A percentile compares a stretch with the other conserved stretches of the same genome.
Conservation (phyloP, 2,888 invertebrate genomes). For the Papilio gigon region DNA sequence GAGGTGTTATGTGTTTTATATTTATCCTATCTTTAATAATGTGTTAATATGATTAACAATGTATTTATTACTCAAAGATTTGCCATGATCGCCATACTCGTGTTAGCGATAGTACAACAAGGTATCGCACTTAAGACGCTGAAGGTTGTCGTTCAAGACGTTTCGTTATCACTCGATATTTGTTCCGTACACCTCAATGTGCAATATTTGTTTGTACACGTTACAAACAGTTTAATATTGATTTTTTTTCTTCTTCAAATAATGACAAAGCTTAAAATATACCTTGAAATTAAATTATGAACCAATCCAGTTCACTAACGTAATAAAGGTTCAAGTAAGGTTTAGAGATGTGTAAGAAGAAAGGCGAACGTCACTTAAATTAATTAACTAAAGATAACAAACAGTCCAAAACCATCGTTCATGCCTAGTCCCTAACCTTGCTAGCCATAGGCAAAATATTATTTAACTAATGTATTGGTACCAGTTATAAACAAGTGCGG, state of each 20-base stretch:
- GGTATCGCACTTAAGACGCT: constrained; percentile 18
- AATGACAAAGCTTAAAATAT: neutral
- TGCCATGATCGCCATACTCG: constrained; percentile 15
- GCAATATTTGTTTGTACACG: neutral
- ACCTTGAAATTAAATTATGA: neutral
- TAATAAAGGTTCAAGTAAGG: neutral
- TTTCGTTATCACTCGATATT: constrained; percentile 22
- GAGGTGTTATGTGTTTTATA: neutral
- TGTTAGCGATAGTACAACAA: constrained; percentile 28
- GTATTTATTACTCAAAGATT: constrained; percentile 14
- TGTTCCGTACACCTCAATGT: constrained; percentile 25
- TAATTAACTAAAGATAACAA: neutral
- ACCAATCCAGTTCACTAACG: neutral
- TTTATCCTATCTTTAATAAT: neutral
- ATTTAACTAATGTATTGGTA: neutral
- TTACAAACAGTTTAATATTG: neutral
- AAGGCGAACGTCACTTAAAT: neutral
- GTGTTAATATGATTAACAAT: constrained; percentile 1
- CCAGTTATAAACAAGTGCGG: neutral
- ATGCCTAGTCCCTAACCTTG: no score
- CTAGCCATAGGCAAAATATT: neutral
- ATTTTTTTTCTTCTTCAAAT: neutral
- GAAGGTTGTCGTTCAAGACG: constrained; percentile 23
- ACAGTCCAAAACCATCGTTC: neutral
- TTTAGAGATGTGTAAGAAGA: neutral